These are phyloP conservation scores for Ctenopoma multispine DNA, from an alignment of 2,797 vertebrate genomes.

Conservation along the genomic window DNA sequence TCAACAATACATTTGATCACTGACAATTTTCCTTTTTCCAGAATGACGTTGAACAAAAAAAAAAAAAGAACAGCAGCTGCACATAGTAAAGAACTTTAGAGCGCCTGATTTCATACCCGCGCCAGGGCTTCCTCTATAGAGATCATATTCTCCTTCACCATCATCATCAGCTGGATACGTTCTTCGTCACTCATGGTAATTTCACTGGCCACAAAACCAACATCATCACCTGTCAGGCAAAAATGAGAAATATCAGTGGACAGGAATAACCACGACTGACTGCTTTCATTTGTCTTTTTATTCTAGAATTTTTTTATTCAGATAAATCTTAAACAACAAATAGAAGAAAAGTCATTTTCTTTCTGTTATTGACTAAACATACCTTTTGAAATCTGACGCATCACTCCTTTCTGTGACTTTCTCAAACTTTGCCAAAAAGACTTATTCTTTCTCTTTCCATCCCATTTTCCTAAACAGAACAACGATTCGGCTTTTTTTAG, in stretches of 20 bases:
- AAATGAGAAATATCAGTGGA: not conserved
- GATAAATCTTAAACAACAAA: not conserved
- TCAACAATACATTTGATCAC: not conserved
- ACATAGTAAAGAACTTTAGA: not conserved
- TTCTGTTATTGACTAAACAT: conserved; percentile 17
- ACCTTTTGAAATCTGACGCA: conserved; percentile 94
- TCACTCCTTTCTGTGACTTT: conserved; percentile 92
- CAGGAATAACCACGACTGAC: not conserved
- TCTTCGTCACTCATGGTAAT: conserved; percentile 99
- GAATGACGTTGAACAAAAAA: not conserved
- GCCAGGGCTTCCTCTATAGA: conserved; percentile 97
- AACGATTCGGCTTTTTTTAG: not conserved
- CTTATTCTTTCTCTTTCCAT: conserved; percentile 96
- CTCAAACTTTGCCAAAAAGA: conserved; percentile 97
- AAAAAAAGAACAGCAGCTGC: not conserved
- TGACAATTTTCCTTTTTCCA: not conserved
- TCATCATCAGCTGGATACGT: conserved; percentile 98
- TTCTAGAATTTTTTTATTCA: too few relatives aligned
- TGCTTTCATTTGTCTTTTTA: too few relatives aligned
- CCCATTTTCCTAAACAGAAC: conserved; percentile 88
- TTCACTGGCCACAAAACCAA: conserved; percentile 97
- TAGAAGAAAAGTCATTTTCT: too few relatives aligned
- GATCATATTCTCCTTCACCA: conserved; percentile 99
- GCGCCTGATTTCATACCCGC: conserved; percentile 83
- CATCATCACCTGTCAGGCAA: conserved; percentile 89